Conservation (phyloP, 2,113 vertebrate species). For the Melanotaenia duboulayi region DNA sequence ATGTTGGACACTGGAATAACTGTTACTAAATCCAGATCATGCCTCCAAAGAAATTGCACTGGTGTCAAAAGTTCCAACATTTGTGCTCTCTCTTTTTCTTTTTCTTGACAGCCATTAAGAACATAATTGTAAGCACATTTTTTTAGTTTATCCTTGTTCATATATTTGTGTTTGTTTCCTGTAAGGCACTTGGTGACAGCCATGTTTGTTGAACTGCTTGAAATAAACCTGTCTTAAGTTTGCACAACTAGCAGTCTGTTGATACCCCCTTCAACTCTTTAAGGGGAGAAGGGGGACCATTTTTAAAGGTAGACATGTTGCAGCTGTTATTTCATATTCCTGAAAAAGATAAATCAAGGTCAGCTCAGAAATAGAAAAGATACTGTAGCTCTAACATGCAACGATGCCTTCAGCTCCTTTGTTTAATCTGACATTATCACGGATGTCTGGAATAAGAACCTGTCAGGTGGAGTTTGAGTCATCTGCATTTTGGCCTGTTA, state of each 20-base stretch:
- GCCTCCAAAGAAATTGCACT: conserved; percentile 49
- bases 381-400: neutral
- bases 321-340: conserved; percentile 9
- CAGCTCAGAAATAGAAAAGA: neutral
- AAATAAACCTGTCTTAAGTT: conserved; percentile 79
- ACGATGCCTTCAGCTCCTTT: neutral
- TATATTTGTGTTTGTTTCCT: conserved; percentile 59
- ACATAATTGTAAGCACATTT: conserved; percentile 57
- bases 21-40: conserved; percentile 42
- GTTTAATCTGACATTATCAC: neutral
- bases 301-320: conserved; percentile 1
- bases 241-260: conserved; percentile 29
- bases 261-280: conserved; percentile 15
- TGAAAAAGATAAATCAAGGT: conserved; percentile 16
- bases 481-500: conserved; percentile 29
- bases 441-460: conserved; percentile 12
- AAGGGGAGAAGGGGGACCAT: neutral
- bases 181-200: conserved; percentile 63
- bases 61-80: conserved; percentile 63
- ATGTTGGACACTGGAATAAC: conserved; percentile 39
- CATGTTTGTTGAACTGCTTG: conserved; percentile 47
- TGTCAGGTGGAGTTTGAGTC: conserved; percentile 21
- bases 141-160: conserved; percentile 42
- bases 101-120: conserved; percentile 32
- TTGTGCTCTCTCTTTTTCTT: conserved; percentile 40